Base-by-base conservation (phyloP, 2,113 vertebrate species). In the Chamaetylas fuelleborni region DNA sequence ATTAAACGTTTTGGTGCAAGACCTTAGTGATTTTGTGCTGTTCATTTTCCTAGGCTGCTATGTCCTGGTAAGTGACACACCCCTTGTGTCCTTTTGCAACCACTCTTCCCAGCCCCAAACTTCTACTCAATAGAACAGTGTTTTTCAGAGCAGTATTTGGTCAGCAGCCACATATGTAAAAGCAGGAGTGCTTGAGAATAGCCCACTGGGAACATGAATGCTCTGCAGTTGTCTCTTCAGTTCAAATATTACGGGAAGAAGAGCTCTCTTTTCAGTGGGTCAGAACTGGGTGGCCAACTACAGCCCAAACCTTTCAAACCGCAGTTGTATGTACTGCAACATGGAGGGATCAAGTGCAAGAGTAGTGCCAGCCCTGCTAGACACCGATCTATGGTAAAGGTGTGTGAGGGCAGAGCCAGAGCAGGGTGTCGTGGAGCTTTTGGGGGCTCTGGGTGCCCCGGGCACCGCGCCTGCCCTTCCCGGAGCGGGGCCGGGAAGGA, bases 311-410 rank as follows among this genome's bases (percentile, higher is more conserved):
- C 7, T 18, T 53, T 62, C 11, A 12, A 72, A 50, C 34, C 22
- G 16, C 36, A 2, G n/a, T 19, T 3, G 38, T 6, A 19, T 14
- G 67, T 61, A 1, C 58, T 36, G n/a, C 31, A 17, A 1, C 3
- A 3, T 24, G 15, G 48, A 61, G 13, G 19, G n/a, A 16, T 9
- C 31, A 3, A 11, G 7, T 14, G 48, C 26, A 2, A 18, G 38
- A 16, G 23, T n/a, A 31, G 31, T 36, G 28, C n/a, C 28, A 42
- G n/a, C 11, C 22, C 31, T 58, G 1, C 1, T 10, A 5, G 62
- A 6, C 48, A 9, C 16, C 14, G 17, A 0, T 11, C 4, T 6
- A 0, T 0, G 11, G 23, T 14, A 26, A 12, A 28, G 34, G 29
- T 3, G 1, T 1, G 6, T 2, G 33, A 61, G 28, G 7, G 20